phyloP scores from a whole-genome alignment of 2,888 invertebrate species.

The Cacoxenus indagator region DNA sequence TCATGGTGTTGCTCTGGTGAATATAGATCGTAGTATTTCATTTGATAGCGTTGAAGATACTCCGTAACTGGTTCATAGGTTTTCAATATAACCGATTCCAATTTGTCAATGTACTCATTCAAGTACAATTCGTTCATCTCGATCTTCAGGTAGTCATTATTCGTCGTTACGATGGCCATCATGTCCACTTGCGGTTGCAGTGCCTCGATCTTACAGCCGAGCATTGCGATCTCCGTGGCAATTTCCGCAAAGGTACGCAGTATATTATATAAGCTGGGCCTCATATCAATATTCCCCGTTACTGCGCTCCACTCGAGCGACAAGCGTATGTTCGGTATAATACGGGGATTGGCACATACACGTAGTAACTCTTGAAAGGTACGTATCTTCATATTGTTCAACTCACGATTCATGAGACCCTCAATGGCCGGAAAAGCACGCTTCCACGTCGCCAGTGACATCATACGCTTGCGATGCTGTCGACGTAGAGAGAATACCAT shows the following conservation, averaged over 20 bases:
- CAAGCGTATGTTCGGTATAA: slow-evolving; percentile 77
- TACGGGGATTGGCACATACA: slow-evolving; percentile 72
- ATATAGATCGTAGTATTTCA: slow-evolving; percentile 74
- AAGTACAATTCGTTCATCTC: slow-evolving; percentile 75
- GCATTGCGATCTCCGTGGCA: slow-evolving; percentile 73
- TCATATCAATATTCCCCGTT: slow-evolving; percentile 71
- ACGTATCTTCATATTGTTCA: slow-evolving; percentile 78
- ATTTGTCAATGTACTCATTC: slow-evolving; percentile 72
- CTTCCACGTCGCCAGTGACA: slow-evolving; percentile 54
- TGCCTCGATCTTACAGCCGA: slow-evolving; percentile 75
- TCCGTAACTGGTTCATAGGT: slow-evolving; percentile 74
- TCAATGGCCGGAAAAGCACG: slow-evolving; percentile 70
- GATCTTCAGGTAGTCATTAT: slow-evolving; percentile 73
- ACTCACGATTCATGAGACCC: slow-evolving; percentile 74
- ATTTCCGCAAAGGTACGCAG: slow-evolving; percentile 74
- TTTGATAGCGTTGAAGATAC: slow-evolving; percentile 73
- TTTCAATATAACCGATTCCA: slow-evolving; percentile 72
- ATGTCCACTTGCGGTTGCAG: slow-evolving; percentile 71
- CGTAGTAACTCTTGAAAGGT: slow-evolving; percentile 77
- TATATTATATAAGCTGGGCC: slow-evolving; percentile 75
- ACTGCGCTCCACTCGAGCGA: slow-evolving; percentile 63
- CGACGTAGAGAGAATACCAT: slow-evolving; percentile 64
- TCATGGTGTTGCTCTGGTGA: slow-evolving; percentile 72
- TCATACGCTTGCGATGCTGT: slow-evolving; percentile 60
- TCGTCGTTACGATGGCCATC: slow-evolving; percentile 36